A percentile compares a stretch with the other conserved stretches of the same genome.
Conservation (phyloP, 2,888 invertebrate species). For the Mythimna loreyi region DNA sequence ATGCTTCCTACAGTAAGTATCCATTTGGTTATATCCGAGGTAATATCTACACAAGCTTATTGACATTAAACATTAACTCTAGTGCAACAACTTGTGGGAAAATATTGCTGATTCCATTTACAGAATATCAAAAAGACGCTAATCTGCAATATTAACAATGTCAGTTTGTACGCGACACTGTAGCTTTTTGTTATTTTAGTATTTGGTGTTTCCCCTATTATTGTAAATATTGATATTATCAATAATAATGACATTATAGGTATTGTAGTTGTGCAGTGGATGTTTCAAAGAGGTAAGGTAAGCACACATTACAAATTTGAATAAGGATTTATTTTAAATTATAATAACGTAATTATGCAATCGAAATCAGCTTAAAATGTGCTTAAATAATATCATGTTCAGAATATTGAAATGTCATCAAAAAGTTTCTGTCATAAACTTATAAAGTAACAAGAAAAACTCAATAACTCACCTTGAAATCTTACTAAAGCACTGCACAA, state of each 20-base stretch:
- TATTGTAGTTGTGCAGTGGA: neutral
- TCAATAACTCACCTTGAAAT: slow-evolving; percentile 37
- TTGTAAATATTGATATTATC: slow-evolving; percentile 18
- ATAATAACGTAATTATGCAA: neutral
- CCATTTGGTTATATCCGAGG: slow-evolving; percentile 14
- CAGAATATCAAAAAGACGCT: slow-evolving; percentile 5
- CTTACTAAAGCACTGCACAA: slow-evolving; percentile 36
- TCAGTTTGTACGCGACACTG: neutral
- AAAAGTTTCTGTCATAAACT: neutral
- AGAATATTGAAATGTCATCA: neutral
- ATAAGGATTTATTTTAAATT: neutral
- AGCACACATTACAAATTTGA: neutral
- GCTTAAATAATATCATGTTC: neutral
- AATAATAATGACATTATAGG: too few relatives aligned
- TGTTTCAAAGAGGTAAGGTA: neutral
- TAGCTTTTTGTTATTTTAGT: slow-evolving; percentile 1
- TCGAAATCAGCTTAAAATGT: neutral
- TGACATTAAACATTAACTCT: slow-evolving; percentile 26
- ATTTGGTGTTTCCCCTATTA: neutral
- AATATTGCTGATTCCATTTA: slow-evolving; percentile 28
- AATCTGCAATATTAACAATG: slow-evolving; percentile 15
- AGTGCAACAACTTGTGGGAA: slow-evolving; percentile 2
- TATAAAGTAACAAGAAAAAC: neutral
- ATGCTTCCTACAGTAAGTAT: neutral
- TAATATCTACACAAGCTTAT: slow-evolving; percentile 22